These are phyloP conservation scores for Nesoenas mayeri DNA, from an alignment of 2,113 vertebrate genomes.

Conservation along the genomic window DNA sequence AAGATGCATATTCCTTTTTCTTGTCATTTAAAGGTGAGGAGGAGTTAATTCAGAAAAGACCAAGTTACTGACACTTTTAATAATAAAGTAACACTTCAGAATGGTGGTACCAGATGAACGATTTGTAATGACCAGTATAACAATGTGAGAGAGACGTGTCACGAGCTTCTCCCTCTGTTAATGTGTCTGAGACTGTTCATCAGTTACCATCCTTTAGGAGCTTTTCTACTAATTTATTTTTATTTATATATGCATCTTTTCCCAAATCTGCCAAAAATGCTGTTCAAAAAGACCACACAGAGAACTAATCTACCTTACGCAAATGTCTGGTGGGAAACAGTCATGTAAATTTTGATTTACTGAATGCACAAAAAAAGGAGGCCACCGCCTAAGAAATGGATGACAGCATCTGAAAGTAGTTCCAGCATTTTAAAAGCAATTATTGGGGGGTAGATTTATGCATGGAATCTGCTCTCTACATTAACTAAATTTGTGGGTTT, in stretches of 20 bases:
- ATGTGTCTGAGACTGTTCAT: background rate
- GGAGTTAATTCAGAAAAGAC: constrained; percentile 54
- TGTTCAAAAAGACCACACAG: constrained; percentile 53
- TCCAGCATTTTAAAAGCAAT: constrained; percentile 71
- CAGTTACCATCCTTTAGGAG: background rate
- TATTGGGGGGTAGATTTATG: constrained; percentile 59
- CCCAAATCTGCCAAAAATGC: constrained; percentile 37
- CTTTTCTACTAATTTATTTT: constrained; percentile 28
- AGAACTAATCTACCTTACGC: constrained; percentile 18
- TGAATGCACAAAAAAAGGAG: constrained; percentile 32
- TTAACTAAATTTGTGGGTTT: constrained; percentile 71
- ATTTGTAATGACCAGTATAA: constrained; percentile 61
- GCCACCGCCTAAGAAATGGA: constrained; percentile 50
- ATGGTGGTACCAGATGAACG: background rate
- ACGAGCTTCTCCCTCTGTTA: background rate
- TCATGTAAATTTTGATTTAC: constrained; percentile 58
- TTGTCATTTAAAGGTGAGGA: constrained; percentile 57
- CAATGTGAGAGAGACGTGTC: constrained; percentile 20
- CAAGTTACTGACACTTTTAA: constrained; percentile 48
- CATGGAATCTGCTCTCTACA: constrained; percentile 58
- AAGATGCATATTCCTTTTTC: constrained; percentile 46
- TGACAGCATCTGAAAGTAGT: constrained; percentile 54
- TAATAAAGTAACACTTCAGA: constrained; percentile 63
- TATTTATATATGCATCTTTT: background rate
- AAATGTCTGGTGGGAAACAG: constrained; percentile 6